Evolutionary conservation across 2,113 vertebrate species (phyloP).

Genomic region (Antechinus flavipes): DNA sequence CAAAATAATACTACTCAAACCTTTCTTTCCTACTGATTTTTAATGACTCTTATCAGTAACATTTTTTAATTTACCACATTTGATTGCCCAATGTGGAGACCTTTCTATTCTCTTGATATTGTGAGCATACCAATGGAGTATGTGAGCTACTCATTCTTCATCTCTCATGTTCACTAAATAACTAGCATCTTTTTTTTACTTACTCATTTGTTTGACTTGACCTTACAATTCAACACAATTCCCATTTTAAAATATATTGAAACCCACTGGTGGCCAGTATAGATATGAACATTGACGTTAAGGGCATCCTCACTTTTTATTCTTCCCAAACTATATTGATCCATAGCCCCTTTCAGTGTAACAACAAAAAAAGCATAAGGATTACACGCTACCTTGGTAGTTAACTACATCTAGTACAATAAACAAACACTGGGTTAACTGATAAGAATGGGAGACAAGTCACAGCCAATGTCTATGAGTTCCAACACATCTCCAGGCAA

Average conservation of each 20-base stretch:
- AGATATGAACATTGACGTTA: not conserved
- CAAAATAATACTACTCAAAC: not conserved
- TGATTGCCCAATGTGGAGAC: not conserved
- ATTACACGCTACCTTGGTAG: not conserved
- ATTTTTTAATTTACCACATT: not conserved
- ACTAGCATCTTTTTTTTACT: not conserved
- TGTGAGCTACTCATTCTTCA: not conserved
- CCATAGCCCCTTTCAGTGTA: not conserved
- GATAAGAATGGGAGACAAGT: not conserved
- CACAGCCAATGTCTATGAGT: not conserved
- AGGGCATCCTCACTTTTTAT: not conserved
- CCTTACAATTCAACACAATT: not conserved
- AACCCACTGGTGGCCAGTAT: not conserved
- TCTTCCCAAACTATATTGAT: not conserved
- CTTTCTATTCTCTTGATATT: not conserved
- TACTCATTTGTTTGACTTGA: not conserved
- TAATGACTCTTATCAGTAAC: not conserved
- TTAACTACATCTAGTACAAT: not conserved
- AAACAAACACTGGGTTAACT: not conserved
- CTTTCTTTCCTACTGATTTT: not conserved
- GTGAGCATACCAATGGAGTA: not conserved
- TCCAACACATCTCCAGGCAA: not conserved
- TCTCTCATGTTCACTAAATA: not conserved
- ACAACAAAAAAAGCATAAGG: not conserved
- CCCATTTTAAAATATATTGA: not conserved